These are phyloP conservation scores for Drosophila burlai DNA, from an alignment of 1,140 invertebrate species.

Conservation along the genomic window DNA sequence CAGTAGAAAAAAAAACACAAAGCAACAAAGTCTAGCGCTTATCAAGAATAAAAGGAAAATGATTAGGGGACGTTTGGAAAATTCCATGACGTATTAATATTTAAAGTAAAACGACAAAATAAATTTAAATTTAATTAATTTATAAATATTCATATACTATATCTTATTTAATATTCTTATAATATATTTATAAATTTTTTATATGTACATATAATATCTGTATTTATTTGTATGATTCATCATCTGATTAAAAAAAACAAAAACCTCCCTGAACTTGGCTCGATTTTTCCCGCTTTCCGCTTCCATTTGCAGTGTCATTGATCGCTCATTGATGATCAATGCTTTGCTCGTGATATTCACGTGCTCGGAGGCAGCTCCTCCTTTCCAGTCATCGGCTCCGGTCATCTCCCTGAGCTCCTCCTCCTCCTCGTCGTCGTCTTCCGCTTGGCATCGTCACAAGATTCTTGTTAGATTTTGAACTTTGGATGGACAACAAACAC, in stretches of 20 bases:
- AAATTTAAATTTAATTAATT: too few species aligned
- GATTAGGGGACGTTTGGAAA: not conserved
- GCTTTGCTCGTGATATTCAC: slow-evolving; percentile 45
- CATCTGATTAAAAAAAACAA: not conserved
- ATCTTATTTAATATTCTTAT: too few species aligned
- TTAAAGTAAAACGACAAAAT: not conserved
- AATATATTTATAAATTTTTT: not conserved
- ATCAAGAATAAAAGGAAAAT: slow-evolving; percentile 3
- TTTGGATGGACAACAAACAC: slow-evolving; percentile 23
- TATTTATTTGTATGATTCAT: not conserved
- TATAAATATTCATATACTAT: too few species aligned
- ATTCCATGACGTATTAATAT: slow-evolving; percentile 1
- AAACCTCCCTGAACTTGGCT: slow-evolving; percentile 11
- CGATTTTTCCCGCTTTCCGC: slow-evolving; percentile 15
- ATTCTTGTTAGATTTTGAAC: slow-evolving; percentile 37
- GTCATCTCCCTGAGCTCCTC: not conserved
- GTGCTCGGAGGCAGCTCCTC: slow-evolving; percentile 9
- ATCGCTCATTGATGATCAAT: slow-evolving; percentile 26
- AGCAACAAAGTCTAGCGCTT: slow-evolving; percentile 3
- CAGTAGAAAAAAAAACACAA: not conserved
- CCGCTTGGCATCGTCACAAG: slow-evolving; percentile 22
- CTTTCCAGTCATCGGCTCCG: not conserved
- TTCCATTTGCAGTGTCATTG: slow-evolving; percentile 27
- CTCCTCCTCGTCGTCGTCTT: not conserved
- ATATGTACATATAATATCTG: too few species aligned